Evolutionary conservation across 2,797 vertebrate species (phyloP).

Genomic region (Thamnophis elegans): DNA sequence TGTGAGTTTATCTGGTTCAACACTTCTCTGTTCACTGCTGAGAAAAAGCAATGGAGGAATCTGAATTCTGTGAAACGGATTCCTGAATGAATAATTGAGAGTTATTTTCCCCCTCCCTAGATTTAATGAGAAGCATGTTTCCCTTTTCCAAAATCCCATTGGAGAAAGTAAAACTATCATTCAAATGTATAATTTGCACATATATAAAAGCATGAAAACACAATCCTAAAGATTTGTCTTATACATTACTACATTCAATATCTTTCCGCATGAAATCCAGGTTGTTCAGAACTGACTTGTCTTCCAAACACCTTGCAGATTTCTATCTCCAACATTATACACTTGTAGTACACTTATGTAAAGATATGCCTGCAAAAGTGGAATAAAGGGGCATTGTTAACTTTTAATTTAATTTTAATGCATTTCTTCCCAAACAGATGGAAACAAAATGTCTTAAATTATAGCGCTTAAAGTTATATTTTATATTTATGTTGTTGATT

Average conservation of each 20-base stretch:
- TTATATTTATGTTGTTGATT: constrained; percentile 28
- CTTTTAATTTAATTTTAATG: constrained; percentile 5
- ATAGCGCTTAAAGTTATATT: constrained; percentile 17
- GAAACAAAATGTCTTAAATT: constrained; percentile 1
- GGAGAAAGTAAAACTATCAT: neutral
- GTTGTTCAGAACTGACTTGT: neutral
- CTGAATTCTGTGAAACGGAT: neutral
- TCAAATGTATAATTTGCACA: neutral
- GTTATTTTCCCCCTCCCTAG: neutral
- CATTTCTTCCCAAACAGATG: constrained; percentile 8
- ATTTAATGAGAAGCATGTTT: neutral
- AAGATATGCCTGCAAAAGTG: neutral
- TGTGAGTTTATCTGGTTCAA: neutral
- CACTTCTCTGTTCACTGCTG: neutral
- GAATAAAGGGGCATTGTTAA: constrained; percentile 16
- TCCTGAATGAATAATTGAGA: neutral
- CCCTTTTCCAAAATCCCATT: neutral
- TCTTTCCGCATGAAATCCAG: neutral
- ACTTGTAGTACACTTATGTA: neutral
- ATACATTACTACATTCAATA: neutral
- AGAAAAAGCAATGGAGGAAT: neutral
- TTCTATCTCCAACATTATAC: neutral
- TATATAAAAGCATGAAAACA: neutral
- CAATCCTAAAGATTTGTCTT: neutral
- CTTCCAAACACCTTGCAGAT: neutral